Base-by-base conservation (phyloP, 2,888 invertebrate species). In the Acleris cristana region DNA sequence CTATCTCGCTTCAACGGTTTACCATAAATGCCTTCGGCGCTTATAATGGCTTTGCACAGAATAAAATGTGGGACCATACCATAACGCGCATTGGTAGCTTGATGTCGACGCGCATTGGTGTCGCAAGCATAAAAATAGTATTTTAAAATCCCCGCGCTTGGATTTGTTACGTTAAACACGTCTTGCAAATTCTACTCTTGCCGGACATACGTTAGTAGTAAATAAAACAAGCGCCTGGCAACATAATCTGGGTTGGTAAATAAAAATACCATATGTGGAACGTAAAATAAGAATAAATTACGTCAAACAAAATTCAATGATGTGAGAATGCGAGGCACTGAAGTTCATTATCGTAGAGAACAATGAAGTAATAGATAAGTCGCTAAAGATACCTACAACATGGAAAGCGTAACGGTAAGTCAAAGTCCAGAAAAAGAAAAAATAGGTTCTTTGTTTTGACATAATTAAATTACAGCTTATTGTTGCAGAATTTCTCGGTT, bases 401-500 rank as follows among this genome's bases (percentile, higher is more conserved):
- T 89, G 88, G 88, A 88, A 71, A 89, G 85, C 79, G 77, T 88
- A 72, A 82, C 79, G 71, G 88, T 89, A 74, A 78, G 78, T 76
- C 51, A 54, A 44, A 51, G 16, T 7, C 34, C 18, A 3, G 26
- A 53, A 54, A 53, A 48, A 14, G 5, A 62, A 51, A 53, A 48
- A 60, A 56, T 65, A 12, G 40, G 55, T 66, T 65, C 62, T 62
- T 72, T 65, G 70, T 69, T 57, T 69, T 49, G 55, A 64, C 64
- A 26, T 63, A 69, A 62, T 69, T 48, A 56, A 48, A 64, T 61
- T 23, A 23, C 51, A 72, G 74, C 77, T 80, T 80, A 78, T 81
- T 80, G 78, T 93, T 94, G 76, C 88, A 96, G 96, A 94, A 94
- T 82, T 94, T 95, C 83, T 85, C 94, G 69, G 88, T 93, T 78